Evolutionary conservation across 2,888 invertebrate species (phyloP).

Genomic region (Vanessa cardui): DNA sequence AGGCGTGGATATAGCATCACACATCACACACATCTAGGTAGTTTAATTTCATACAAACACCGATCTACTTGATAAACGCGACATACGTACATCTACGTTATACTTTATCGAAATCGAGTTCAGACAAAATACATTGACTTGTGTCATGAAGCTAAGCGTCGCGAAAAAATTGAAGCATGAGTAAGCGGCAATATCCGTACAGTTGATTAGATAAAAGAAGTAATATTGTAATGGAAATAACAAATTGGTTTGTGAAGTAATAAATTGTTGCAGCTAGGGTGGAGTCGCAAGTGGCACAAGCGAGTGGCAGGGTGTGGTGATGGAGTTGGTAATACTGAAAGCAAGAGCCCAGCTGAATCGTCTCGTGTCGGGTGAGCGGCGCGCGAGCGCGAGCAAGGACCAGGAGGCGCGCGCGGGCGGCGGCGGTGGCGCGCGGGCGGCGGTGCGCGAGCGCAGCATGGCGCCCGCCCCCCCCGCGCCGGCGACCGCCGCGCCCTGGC

Average conservation of each 20-base stretch:
- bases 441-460: constrained; percentile 71
- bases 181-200: no score
- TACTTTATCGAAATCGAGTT: neutral
- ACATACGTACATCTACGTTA: neutral
- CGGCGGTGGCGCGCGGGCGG: constrained; percentile 59
- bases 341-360: constrained; percentile 84
- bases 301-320: constrained; percentile 73
- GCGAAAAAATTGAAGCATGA: no score
- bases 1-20: no score
- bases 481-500: constrained; percentile 74
- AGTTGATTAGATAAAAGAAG: no score
- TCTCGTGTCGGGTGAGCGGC: constrained; percentile 77
- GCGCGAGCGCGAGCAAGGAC: constrained; percentile 53
- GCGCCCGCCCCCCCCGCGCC: constrained; percentile 72
- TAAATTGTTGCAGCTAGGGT: constrained; percentile 54
- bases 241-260: constrained; percentile 1
- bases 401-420: constrained; percentile 54
- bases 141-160: no score
- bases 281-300: constrained; percentile 36
- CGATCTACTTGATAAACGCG: neutral
- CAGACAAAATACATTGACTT: no score
- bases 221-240: neutral
- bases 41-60: no score
- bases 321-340: constrained; percentile 85
- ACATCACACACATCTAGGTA: no score